Evolutionary conservation across 2,113 vertebrate species (phyloP).

Genomic region (Lampris megalopsis): DNA sequence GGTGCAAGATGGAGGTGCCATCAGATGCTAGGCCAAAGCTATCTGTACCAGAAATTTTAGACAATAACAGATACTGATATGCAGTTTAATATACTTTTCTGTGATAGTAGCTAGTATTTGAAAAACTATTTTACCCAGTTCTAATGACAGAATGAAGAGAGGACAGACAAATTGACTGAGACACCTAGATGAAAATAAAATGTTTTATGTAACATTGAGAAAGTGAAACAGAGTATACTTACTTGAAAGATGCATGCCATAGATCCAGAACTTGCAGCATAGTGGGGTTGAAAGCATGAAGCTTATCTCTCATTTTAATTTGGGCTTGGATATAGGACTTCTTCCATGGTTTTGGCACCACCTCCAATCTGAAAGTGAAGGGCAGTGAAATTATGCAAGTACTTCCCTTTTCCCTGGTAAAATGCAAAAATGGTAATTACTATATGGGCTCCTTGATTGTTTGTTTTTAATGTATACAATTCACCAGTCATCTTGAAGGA

Average conservation of each 20-base stretch:
- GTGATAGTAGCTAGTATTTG: no score
- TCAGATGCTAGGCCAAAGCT: no score
- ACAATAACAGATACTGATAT: no score
- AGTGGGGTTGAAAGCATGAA: slow-evolving; percentile 85
- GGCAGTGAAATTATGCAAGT: not conserved
- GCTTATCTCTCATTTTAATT: slow-evolving; percentile 78
- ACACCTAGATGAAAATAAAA: not conserved
- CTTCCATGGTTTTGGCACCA: slow-evolving; percentile 89
- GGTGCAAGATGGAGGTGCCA: no score
- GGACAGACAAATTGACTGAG: no score
- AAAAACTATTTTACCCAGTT: no score
- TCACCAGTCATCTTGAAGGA: no score
- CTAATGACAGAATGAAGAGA: no score
- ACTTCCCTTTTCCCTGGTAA: no score
- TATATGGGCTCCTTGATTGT: not conserved
- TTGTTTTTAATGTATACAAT: no score
- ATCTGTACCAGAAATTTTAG: no score
- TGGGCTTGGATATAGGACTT: slow-evolving; percentile 80
- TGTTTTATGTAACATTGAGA: not conserved
- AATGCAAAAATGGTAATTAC: not conserved
- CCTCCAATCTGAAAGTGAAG: slow-evolving; percentile 78
- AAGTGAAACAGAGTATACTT: slow-evolving; percentile 52
- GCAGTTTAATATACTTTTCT: no score
- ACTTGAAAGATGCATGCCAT: slow-evolving; percentile 87
- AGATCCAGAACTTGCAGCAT: slow-evolving; percentile 84